phyloP scores from a whole-genome alignment of 2,797 vertebrate species.

The Acrossocheilus fasciatus region DNA sequence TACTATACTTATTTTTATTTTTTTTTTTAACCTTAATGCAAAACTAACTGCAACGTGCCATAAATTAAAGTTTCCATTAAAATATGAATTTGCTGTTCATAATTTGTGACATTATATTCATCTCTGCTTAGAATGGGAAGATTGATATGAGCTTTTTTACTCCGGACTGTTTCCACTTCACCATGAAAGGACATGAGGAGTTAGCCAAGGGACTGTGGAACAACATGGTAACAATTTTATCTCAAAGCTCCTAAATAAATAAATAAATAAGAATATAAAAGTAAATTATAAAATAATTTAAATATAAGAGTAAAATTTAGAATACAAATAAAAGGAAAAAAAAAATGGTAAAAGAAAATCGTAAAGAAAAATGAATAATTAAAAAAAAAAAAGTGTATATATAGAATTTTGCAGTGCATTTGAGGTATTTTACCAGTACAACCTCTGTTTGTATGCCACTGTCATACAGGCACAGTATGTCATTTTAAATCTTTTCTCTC shows the following conservation, averaged over 20 bases:
- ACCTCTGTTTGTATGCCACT: not conserved
- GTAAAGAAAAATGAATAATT: too few relatives aligned
- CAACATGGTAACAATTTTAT: constrained; percentile 80
- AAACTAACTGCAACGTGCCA: too few relatives aligned
- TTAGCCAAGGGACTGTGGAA: constrained; percentile 86
- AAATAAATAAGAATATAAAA: not conserved
- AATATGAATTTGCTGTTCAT: not conserved
- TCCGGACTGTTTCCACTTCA: constrained; percentile 86
- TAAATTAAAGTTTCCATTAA: not conserved
- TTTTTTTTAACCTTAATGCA: too few relatives aligned
- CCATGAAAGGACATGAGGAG: constrained; percentile 84
- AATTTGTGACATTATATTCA: not conserved
- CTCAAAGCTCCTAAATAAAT: not conserved
- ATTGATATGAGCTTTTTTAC: constrained; percentile 84
- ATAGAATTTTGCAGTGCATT: not conserved
- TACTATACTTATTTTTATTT: not conserved
- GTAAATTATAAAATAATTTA: not conserved
- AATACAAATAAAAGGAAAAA: not conserved
- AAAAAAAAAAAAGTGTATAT: too few relatives aligned
- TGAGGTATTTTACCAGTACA: not conserved
- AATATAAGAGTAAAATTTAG: too few relatives aligned
- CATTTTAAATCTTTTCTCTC: not conserved
- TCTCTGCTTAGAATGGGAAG: constrained; percentile 74
- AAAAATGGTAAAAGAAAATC: not conserved
- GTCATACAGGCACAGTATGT: not conserved